phyloP scores from a whole-genome alignment of 2,888 invertebrate genomes.

The Hydriomena furcata region DNA sequence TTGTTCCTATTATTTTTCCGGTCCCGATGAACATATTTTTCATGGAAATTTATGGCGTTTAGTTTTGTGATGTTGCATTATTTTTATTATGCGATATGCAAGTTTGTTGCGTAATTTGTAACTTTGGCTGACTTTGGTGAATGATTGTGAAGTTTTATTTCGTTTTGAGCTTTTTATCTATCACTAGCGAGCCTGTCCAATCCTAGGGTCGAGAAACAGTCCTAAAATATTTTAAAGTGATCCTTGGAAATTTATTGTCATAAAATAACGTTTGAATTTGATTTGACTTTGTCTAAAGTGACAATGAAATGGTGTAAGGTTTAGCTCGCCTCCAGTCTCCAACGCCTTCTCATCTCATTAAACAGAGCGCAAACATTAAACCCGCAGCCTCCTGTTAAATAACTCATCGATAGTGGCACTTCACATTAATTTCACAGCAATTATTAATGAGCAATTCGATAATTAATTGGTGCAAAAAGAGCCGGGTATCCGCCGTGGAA shows the following conservation, averaged over 20 bases:
- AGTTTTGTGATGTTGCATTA: conserved; percentile 4
- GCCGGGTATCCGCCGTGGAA: conserved; percentile 68
- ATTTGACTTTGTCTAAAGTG: too few relatives aligned
- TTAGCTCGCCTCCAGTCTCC: too few relatives aligned
- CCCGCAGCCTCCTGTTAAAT: conserved; percentile 12
- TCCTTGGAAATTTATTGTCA: too few relatives aligned
- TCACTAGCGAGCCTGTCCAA: too few relatives aligned
- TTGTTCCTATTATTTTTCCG: conserved; percentile 69
- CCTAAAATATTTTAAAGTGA: too few relatives aligned
- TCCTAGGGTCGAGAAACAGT: too few relatives aligned
- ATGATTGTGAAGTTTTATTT: too few relatives aligned
- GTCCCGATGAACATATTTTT: conserved; percentile 53
- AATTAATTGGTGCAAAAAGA: conserved; percentile 82
- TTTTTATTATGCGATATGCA: not conserved
- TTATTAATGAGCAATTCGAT: conserved; percentile 80
- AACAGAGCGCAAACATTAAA: conserved; percentile 8
- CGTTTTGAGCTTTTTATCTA: too few relatives aligned
- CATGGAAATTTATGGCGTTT: conserved; percentile 24
- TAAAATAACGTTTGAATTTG: too few relatives aligned
- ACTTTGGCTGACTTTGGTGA: too few relatives aligned
- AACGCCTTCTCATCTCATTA: not conserved
- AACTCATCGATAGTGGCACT: conserved; percentile 56
- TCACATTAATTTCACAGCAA: conserved; percentile 77
- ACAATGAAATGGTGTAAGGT: too few relatives aligned
- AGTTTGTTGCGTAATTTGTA: too few relatives aligned